phyloP scores from a whole-genome alignment of 2,113 vertebrate species.

The Megatriorchis doriae region DNA sequence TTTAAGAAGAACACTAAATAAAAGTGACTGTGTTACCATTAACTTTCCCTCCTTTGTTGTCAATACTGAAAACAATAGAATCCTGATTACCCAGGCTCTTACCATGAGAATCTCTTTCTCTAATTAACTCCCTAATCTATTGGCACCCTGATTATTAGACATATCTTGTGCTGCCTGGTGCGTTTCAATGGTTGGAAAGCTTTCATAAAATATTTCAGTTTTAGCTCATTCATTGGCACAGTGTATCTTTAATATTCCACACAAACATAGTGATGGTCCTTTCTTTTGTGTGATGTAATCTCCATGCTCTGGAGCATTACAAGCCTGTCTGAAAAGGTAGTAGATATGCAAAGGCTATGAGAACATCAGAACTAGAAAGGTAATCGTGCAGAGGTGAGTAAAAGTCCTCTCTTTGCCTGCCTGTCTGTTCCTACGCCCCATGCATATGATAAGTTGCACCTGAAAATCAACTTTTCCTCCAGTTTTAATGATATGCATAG shows the following conservation, averaged over 20 bases:
- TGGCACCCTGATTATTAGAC: neutral
- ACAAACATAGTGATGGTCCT: neutral
- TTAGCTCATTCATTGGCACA: neutral
- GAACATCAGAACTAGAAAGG: neutral
- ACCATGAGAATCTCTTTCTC: neutral
- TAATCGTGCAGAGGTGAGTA: neutral
- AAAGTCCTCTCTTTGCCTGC: neutral
- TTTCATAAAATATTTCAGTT: neutral
- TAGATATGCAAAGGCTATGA: neutral
- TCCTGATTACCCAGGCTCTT: conserved; percentile 12
- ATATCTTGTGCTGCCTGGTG: neutral
- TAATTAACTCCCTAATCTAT: conserved; percentile 20
- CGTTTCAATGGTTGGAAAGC: neutral
- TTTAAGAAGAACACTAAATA: conserved; percentile 24
- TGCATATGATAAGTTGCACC: neutral
- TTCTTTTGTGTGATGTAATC: neutral
- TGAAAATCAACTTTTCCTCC: neutral
- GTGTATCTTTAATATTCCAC: neutral
- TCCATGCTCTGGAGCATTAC: neutral
- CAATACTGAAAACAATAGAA: conserved; percentile 31
- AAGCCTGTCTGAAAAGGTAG: neutral
- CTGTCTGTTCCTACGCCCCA: neutral
- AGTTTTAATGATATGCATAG: neutral
- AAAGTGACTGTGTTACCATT: neutral
- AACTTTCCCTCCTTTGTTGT: neutral